Conservation (phyloP, 2,888 invertebrate species). For the Cenopis cana region DNA sequence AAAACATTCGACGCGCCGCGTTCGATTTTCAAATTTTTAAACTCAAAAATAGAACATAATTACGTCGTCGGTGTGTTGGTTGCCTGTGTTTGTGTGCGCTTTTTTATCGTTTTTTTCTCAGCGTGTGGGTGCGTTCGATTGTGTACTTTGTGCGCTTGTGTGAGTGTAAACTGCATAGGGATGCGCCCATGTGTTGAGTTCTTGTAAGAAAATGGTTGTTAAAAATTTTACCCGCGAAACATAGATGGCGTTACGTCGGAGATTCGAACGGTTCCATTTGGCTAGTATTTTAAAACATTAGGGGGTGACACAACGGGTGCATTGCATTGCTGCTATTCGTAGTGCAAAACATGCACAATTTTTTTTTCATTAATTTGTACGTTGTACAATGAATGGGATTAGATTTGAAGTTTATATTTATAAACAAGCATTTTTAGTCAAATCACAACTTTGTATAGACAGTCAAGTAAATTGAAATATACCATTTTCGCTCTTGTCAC, state of each 20-base stretch:
- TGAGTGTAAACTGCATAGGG: constrained; percentile 60
- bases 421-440: neutral
- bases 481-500: too few species aligned
- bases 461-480: too few species aligned
- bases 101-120: constrained; percentile 84
- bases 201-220: constrained; percentile 84
- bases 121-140: constrained; percentile 83
- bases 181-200: constrained; percentile 67
- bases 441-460: neutral
- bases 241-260: constrained; percentile 82
- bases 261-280: constrained; percentile 59
- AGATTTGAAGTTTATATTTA: too few species aligned
- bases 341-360: too few species aligned
- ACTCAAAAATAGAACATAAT: constrained; percentile 56
- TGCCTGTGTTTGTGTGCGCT: constrained; percentile 68
- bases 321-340: too few species aligned
- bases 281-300: constrained; percentile 20
- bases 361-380: too few species aligned
- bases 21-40: constrained; percentile 48
- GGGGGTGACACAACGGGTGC: constrained; percentile 17
- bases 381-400: too few species aligned
- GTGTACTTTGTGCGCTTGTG: constrained; percentile 60
- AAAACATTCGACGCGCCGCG: constrained; percentile 43
- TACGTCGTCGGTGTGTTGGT: constrained; percentile 51
- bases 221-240: constrained; percentile 80